Evolutionary conservation across 2,113 vertebrate species (phyloP).

Genomic region (Tinamus guttatus): DNA sequence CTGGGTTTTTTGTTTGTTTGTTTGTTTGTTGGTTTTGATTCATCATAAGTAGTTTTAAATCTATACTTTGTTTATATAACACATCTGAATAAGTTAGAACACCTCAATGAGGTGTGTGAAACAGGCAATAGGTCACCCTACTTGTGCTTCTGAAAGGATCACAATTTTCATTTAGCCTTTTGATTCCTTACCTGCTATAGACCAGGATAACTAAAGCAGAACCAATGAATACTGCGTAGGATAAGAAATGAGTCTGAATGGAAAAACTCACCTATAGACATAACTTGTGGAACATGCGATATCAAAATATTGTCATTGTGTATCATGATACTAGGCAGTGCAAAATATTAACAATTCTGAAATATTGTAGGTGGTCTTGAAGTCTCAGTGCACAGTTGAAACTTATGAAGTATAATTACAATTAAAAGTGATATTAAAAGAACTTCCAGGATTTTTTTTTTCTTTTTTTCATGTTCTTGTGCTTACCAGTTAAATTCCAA

Average conservation of each 20-base stretch:
- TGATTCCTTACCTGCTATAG: neutral
- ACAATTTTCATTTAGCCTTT: neutral
- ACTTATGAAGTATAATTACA: neutral
- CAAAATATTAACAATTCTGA: neutral
- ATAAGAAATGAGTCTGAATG: neutral
- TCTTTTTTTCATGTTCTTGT: neutral
- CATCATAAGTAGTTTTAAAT: fast-evolving
- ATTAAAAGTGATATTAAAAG: neutral
- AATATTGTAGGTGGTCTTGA: neutral
- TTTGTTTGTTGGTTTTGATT: neutral
- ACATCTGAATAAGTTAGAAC: neutral
- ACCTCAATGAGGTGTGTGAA: neutral
- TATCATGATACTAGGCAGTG: no score
- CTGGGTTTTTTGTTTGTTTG: neutral
- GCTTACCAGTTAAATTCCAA: neutral
- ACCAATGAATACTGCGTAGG: neutral
- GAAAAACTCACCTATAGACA: neutral
- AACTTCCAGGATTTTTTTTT: neutral
- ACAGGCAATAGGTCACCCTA: neutral
- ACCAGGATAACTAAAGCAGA: neutral
- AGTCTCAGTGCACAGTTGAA: neutral
- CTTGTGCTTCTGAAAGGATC: neutral
- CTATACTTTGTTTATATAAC: neutral
- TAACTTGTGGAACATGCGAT: neutral
- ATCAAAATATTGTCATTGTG: neutral